Evolutionary conservation across 2,888 invertebrate species (phyloP).

Genomic region (Eubasilissa splendida): DNA sequence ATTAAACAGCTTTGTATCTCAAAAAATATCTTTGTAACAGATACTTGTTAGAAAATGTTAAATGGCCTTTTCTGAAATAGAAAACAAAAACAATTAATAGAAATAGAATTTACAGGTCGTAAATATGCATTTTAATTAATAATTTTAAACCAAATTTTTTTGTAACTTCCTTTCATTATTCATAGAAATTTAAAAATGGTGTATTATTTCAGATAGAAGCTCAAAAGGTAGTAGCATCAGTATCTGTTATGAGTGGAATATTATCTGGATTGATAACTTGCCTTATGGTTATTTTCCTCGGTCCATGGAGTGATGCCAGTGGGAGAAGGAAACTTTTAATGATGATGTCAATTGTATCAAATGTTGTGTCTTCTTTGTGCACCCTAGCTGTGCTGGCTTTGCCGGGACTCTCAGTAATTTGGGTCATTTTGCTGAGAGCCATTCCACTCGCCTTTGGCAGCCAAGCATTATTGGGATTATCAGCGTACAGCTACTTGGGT

Average conservation of each 20-base stretch:
- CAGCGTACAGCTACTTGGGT: conserved; percentile 84
- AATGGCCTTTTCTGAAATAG: no score
- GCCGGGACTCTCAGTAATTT: conserved; percentile 67
- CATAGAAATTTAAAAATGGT: neutral
- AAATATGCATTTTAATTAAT: no score
- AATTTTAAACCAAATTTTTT: no score
- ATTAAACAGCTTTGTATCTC: no score
- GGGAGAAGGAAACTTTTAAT: conserved; percentile 74
- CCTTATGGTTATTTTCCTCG: conserved; percentile 72
- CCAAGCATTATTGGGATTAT: conserved; percentile 81
- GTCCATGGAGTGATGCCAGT: conserved; percentile 77
- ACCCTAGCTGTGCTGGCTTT: conserved; percentile 67
- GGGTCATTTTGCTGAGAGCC: conserved; percentile 69
- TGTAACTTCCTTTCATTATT: no score
- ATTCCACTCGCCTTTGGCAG: conserved; percentile 81
- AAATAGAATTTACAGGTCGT: no score
- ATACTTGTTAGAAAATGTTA: no score
- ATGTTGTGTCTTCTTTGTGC: conserved; percentile 69
- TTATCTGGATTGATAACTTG: conserved; percentile 71
- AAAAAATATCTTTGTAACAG: no score
- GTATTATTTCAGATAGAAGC: conserved; percentile 35
- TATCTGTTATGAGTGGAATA: conserved; percentile 36
- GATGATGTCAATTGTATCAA: conserved; percentile 72
- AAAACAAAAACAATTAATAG: no score
- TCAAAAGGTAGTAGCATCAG: conserved; percentile 42